Evolutionary conservation across 2,888 invertebrate genomes (phyloP), one percentile per base, ranked within the genome.

Genomic region (Epistrophe grossulariae): DNA sequence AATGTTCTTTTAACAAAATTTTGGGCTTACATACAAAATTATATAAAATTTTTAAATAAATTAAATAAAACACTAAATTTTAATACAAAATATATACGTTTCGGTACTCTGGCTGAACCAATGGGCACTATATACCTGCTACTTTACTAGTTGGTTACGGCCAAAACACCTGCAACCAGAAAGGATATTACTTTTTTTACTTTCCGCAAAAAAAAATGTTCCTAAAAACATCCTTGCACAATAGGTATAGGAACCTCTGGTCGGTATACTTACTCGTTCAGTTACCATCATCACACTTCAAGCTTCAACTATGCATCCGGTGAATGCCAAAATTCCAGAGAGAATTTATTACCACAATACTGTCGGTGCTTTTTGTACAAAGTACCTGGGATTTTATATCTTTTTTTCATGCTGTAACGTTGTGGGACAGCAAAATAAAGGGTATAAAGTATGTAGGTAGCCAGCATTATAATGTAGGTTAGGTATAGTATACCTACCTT

Each of bases 341-440:
- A 57, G 79, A 80, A 84, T 84, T 84, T 84, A 84, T 84, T 84
- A 72, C 80, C 80, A 77, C 84, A 77, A 80, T 80, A 84, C 72
- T 76, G 76, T 62, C 62, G 62, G 62, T 77, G 50, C 45, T 45
- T 45, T n/a, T 45, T 45, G 43, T 64, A 5, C 38, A 45, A 28
- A 45, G 64, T 45, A 64, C 64, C 43, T 64, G n/a, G 55, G 64
- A 64, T 55, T 60, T 48, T 68, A 43, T 60, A 57, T 57, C 10
- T 35, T 62, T 17, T 55, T 59, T 79, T 48, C 70, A 9, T 24
- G 11, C 11, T 64, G n/a, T 59, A 59, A 57, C 35, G 13, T 38
- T 40, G 9, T 50, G 62, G 73, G 59, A 60, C 68, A 76, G 55
- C 55, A 71, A 62, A 60, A 62, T 48, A 13, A 8, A 45, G 8